These are phyloP conservation scores for Quadroppia sp. DNA, from an alignment of 2,888 invertebrate species.

Conservation along the genomic window DNA sequence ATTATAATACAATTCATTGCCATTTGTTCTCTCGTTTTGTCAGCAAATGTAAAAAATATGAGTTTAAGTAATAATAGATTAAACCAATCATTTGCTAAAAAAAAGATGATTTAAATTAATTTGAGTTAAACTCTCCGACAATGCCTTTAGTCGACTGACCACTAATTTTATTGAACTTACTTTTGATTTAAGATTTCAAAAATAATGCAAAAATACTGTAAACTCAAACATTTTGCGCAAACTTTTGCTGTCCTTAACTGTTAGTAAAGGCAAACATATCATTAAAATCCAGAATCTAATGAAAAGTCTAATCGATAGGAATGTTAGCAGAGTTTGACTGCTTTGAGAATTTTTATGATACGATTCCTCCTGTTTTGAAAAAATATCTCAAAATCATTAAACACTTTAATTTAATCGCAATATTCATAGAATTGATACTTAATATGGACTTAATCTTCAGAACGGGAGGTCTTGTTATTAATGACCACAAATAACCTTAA, in stretches of 20 bases:
- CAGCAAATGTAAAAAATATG: neutral
- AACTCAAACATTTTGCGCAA: neutral
- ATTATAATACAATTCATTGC: neutral
- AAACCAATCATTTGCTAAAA: neutral
- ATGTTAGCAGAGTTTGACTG: neutral
- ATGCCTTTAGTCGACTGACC: no score
- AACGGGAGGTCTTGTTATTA: neutral
- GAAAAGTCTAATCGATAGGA: neutral
- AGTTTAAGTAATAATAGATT: neutral
- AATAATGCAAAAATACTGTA: neutral
- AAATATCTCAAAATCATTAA: neutral
- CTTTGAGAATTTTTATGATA: neutral
- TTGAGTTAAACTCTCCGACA: neutral
- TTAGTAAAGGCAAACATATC: neutral
- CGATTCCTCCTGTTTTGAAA: neutral
- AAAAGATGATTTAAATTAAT: neutral
- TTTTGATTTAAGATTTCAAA: no score
- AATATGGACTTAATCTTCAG: neutral
- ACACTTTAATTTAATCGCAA: neutral
- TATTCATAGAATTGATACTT: neutral
- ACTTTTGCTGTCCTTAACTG: neutral
- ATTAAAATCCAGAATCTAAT: neutral
- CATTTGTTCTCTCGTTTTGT: neutral
- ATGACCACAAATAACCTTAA: neutral
- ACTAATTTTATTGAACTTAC: no score